Base-by-base conservation (phyloP, 64 coral and sea anemone genomes). In the Stichodactyla helianthus region DNA sequence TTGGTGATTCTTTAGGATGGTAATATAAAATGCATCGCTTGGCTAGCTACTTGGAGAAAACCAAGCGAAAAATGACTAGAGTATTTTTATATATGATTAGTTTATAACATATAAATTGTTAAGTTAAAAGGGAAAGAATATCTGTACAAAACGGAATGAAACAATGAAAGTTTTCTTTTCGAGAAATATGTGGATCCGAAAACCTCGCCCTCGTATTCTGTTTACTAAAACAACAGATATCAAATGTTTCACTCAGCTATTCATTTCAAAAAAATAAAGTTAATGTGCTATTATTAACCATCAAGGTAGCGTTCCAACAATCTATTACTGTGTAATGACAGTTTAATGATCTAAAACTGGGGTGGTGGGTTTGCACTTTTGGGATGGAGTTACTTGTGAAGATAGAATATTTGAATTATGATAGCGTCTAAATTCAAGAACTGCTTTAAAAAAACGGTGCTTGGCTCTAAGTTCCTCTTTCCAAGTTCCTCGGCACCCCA, bases 211-310 rank as follows among this genome's bases (percentile, higher is more conserved):
- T 65, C 4, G 62, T n/a, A 65, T n/a, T 65, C 5, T 74, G 23
- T 74, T 74, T 74, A 13, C 25, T 28, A 31, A 74, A 74, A 74
- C 25, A 74, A 74, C 68, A 74, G 68, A 74, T 20, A 74, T 74
- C n/a, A 31, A 74, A 74, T 31, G 11, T 74, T 65, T 65, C 18
- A 65, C 62, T 65, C 5, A 65, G 18, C 25, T 23, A 27, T 23
- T n/a, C 9, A 27, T 74, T 11, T 7, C 22, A 74, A 27, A 11
- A 8, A 10, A 31, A 74, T n/a, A 27, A 74, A 1, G 25, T 13
- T 74, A 74, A 74, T 74, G 25, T 74, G 4, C 68, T 74, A 74
- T 74, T 74, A n/a, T 27, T 74, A 74, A 27, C 68, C 68, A 8
- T 8, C 5, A 74, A 11, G n/a, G 27, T 31, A 23, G 68, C 10